Evolutionary conservation across 2,797 vertebrate species (phyloP).

Genomic region (Kryptopterus vitreolus): DNA sequence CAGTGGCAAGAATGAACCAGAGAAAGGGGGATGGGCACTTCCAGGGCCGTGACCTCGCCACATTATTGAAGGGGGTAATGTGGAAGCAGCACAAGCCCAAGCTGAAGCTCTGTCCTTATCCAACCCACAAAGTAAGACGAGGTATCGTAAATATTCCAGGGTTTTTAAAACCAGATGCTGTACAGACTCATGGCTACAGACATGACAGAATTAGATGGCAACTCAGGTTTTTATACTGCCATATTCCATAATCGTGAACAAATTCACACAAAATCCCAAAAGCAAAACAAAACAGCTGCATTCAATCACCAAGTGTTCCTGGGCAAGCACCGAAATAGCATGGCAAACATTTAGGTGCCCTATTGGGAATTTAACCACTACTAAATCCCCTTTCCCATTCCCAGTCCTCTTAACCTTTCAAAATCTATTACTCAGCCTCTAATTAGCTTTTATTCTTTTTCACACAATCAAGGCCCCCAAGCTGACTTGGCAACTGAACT

Average conservation of each 20-base stretch:
- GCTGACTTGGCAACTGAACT: slow-evolving; percentile 17
- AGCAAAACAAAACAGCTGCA: not conserved
- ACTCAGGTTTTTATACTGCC: not conserved
- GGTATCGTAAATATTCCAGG: not conserved
- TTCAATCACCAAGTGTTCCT: not conserved
- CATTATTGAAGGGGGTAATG: not conserved
- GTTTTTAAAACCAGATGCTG: slow-evolving; percentile 4
- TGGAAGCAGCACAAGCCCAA: slow-evolving; percentile 12
- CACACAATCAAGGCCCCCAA: slow-evolving; percentile 11
- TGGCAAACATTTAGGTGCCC: not conserved
- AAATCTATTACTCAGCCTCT: not conserved
- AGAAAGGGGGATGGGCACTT: slow-evolving; percentile 22
- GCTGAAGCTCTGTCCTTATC: not conserved
- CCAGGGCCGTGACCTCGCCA: slow-evolving; percentile 10
- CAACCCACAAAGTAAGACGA: not conserved
- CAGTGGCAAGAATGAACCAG: slow-evolving; percentile 7
- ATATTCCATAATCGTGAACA: not conserved
- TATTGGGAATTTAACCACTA: not conserved
- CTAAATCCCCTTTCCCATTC: not conserved
- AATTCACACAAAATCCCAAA: not conserved
- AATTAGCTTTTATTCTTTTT: slow-evolving; percentile 5
- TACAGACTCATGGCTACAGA: not conserved
- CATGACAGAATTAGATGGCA: not conserved
- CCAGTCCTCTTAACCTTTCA: not conserved
- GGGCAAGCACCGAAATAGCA: not conserved